Conservation (phyloP, 2,888 invertebrate species). For the Teleogryllus oceanicus region DNA sequence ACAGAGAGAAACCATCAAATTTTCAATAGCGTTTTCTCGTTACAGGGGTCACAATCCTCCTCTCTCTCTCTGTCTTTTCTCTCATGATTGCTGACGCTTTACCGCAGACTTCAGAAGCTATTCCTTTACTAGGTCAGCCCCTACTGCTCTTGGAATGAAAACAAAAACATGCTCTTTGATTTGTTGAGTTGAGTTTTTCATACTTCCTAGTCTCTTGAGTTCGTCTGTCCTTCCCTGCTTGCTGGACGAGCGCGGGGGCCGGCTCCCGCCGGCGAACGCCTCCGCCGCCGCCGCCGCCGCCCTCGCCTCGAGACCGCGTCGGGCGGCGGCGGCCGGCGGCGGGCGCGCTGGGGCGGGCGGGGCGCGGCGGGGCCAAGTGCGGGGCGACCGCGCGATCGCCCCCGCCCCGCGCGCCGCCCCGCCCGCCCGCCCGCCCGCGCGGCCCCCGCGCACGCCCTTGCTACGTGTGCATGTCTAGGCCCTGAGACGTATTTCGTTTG, state of each 20-base stretch:
- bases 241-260: slow-evolving; percentile 11
- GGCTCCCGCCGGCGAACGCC: background rate
- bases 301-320: background rate
- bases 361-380: background rate
- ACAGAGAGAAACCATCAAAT: slow-evolving; percentile 30
- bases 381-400: background rate
- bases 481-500: background rate
- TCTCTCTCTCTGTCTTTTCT: slow-evolving; percentile 55
- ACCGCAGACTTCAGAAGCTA: slow-evolving; percentile 56
- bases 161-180: slow-evolving; percentile 35
- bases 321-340: background rate
- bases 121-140: slow-evolving; percentile 53
- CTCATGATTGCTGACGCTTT: slow-evolving; percentile 55
- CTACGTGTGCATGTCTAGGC: slow-evolving; percentile 3
- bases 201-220: slow-evolving; percentile 35
- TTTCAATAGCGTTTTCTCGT: slow-evolving; percentile 38
- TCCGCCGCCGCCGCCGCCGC: background rate
- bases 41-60: slow-evolving; percentile 51
- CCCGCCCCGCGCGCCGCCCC: background rate
- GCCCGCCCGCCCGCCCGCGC: background rate
- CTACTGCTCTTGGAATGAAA: slow-evolving; percentile 38
- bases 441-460: background rate
- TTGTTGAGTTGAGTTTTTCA: slow-evolving; percentile 35
- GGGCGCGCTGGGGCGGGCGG: background rate
- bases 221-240: slow-evolving; percentile 29